Conservation (phyloP, 23 tunicate species). For the Trididemnum clinides region DNA sequence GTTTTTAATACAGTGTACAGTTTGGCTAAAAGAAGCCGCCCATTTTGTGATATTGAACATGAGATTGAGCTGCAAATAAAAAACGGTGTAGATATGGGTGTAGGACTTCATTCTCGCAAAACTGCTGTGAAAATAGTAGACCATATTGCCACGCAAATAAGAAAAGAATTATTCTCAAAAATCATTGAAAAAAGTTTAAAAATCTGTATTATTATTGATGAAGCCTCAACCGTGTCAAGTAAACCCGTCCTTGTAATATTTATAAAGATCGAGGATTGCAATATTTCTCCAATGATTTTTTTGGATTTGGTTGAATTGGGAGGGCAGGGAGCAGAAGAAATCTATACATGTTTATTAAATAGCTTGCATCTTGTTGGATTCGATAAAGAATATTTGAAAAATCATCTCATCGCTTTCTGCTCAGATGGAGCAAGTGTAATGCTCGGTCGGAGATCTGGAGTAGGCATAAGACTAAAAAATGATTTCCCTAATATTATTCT, state of each 20-base stretch:
- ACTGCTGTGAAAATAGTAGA: conserved; percentile 66
- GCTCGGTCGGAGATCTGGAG: conserved; percentile 47
- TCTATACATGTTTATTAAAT: conserved; percentile 38
- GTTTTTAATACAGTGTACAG: conserved; percentile 72
- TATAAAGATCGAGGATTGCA: conserved; percentile 49
- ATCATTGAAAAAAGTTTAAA: conserved; percentile 53
- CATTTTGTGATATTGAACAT: conserved; percentile 52
- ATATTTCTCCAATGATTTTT: conserved; percentile 54
- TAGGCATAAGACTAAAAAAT: conserved; percentile 48
- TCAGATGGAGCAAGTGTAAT: conserved; percentile 68
- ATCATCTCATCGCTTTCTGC: conserved; percentile 45
- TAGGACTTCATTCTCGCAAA: conserved; percentile 53
- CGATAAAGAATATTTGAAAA: conserved; percentile 48
- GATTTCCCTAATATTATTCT: conserved; percentile 43
- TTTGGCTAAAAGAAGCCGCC: conserved; percentile 48
- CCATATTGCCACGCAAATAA: conserved; percentile 51
- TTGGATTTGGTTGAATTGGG: conserved; percentile 57
- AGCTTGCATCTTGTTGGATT: conserved; percentile 61
- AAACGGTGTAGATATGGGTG: conserved; percentile 63
- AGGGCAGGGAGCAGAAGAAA: conserved; percentile 58
- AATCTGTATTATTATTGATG: conserved; percentile 59
- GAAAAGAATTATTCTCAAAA: conserved; percentile 46
- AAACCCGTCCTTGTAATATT: conserved; percentile 49
- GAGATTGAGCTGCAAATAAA: conserved; percentile 67
- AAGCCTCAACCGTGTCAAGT: conserved; percentile 58